These are phyloP conservation scores for Malurus cyaneus DNA, from an alignment of 2,113 vertebrate species.

Conservation along the genomic window DNA sequence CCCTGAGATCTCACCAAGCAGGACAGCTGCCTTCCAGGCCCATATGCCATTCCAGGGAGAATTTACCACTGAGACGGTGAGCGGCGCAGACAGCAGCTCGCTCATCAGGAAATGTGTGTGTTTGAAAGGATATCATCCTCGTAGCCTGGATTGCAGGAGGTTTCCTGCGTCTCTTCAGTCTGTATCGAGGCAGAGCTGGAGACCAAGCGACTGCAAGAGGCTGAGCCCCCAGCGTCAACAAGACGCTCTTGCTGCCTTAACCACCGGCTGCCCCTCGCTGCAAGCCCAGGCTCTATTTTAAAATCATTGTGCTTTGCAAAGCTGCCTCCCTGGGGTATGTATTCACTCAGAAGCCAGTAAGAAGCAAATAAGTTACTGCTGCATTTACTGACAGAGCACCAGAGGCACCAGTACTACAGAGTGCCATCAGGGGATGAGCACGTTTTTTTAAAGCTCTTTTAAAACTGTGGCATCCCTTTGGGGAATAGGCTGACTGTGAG, in stretches of 20 bases:
- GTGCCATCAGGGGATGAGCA: conserved; percentile 22
- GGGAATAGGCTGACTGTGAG: conserved; percentile 41
- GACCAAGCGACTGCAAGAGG: conserved; percentile 20
- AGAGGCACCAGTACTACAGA: conserved; percentile 41
- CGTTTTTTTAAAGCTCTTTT: conserved; percentile 38
- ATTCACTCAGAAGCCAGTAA: conserved; percentile 46
- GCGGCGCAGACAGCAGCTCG: not conserved
- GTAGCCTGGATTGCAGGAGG: not conserved
- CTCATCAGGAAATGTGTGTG: not conserved
- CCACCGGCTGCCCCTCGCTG: conserved; percentile 25
- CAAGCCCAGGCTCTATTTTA: conserved; percentile 46
- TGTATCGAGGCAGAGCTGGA: not conserved
- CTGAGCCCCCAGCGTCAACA: conserved; percentile 40
- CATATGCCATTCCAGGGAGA: not conserved
- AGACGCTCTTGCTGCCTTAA: not conserved
- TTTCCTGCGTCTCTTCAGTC: not conserved
- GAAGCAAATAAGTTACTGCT: conserved; percentile 62
- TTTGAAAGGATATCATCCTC: conserved; percentile 5
- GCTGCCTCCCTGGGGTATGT: conserved; percentile 16
- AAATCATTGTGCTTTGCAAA: conserved; percentile 48
- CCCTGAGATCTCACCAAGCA: not conserved
- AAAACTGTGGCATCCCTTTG: conserved; percentile 36
- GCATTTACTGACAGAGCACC: conserved; percentile 57
- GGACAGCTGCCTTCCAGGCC: conserved; percentile 10
- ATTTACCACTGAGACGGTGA: not conserved